A percentile compares a stretch with the other conserved stretches of the same genome.
Conservation (phyloP, 2,797 vertebrate genomes). For the Sphenodon punctatus region DNA sequence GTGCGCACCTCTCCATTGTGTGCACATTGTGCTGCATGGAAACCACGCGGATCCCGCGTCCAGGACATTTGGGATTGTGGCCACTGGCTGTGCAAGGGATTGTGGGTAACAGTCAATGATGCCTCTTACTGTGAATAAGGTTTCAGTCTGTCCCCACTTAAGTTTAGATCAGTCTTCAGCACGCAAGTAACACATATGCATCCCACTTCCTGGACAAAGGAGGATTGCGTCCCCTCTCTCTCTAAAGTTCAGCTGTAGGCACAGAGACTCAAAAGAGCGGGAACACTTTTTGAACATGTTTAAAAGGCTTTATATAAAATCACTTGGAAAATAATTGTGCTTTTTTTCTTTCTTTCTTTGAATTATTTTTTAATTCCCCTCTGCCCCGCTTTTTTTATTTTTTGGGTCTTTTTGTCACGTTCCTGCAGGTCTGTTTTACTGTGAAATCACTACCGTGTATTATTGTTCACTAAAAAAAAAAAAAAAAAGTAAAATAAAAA, state of each 20-base stretch:
- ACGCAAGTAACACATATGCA: too few species aligned
- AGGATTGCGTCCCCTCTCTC: slow-evolving; percentile 20
- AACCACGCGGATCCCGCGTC: too few species aligned
- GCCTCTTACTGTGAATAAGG: too few species aligned
- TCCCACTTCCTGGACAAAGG: too few species aligned
- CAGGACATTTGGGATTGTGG: too few species aligned
- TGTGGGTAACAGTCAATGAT: too few species aligned
- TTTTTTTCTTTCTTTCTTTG: slow-evolving; percentile 24
- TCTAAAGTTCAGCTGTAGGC: slow-evolving; percentile 63
- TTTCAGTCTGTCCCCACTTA: too few species aligned
- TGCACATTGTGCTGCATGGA: too few species aligned
- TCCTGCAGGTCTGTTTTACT: slow-evolving; percentile 67
- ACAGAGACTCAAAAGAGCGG: slow-evolving; percentile 42
- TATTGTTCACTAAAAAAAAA: slow-evolving; percentile 43
- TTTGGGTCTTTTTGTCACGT: slow-evolving; percentile 24
- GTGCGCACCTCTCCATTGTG: too few species aligned
- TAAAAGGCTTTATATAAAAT: slow-evolving; percentile 58
- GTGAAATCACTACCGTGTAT: slow-evolving; percentile 70
- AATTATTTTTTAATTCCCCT: slow-evolving; percentile 13
- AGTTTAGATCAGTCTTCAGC: too few species aligned
- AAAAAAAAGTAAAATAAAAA: not conserved
- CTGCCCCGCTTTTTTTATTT: slow-evolving; percentile 8
- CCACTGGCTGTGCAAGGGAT: too few species aligned
- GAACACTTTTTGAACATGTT: slow-evolving; percentile 6
- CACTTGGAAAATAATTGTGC: slow-evolving; percentile 28